These are phyloP conservation scores for Thera britannica DNA, from an alignment of 2,888 invertebrate species.

Conservation along the genomic window DNA sequence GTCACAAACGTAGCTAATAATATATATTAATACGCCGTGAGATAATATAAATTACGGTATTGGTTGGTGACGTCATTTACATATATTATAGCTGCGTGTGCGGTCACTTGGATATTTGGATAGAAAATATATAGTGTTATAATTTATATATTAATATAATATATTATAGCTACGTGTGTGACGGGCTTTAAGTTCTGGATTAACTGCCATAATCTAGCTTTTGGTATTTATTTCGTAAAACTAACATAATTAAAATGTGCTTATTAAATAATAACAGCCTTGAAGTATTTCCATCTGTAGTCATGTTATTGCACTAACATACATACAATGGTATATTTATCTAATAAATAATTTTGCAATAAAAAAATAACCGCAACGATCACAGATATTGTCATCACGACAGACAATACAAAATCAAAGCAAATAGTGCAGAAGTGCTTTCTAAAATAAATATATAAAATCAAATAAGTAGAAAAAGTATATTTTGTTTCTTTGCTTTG, in stretches of 20 bases:
- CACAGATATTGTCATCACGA: background rate
- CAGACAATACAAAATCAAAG: background rate
- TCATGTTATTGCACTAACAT: slow-evolving; percentile 10
- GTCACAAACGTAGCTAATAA: no score
- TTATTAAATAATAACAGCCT: slow-evolving; percentile 36
- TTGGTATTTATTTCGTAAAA: slow-evolving; percentile 8
- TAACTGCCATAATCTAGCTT: background rate
- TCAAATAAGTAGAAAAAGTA: no score
- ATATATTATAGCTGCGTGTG: no score
- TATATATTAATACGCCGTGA: no score
- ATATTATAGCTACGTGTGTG: no score
- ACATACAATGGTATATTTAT: background rate
- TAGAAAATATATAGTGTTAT: no score
- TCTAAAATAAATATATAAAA: no score
- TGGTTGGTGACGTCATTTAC: no score
- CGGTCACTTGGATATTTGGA: no score
- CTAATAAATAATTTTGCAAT: background rate
- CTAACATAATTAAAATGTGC: slow-evolving; percentile 19
- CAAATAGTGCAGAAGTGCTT: background rate
- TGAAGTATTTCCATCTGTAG: slow-evolving; percentile 25
- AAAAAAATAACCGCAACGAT: slow-evolving; percentile 1
- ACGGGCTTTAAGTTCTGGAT: background rate
- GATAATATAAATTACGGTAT: no score
- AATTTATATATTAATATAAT: no score
- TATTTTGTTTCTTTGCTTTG: slow-evolving; percentile 34